Conservation (phyloP, 2,888 invertebrate genomes). For the Parascotia fuliginaria region DNA sequence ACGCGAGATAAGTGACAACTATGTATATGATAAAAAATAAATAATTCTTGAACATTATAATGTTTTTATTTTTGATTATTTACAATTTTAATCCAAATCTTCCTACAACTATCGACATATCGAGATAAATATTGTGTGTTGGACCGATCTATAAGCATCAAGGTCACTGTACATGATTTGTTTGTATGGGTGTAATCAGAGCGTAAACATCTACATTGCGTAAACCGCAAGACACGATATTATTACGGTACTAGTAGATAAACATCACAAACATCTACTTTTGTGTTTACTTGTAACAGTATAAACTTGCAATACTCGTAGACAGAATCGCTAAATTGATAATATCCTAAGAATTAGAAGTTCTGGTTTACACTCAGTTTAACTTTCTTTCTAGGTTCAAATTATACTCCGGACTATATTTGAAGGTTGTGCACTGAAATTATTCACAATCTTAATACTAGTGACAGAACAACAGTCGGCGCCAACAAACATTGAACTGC, state of each 20-base stretch:
- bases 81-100: neutral
- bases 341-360: no score
- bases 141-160: neutral
- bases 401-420: no score
- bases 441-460: no score
- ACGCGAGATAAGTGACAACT: conserved; percentile 82
- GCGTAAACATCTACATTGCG: conserved; percentile 5
- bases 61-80: conserved; percentile 26
- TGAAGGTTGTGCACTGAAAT: no score
- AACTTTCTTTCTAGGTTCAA: no score
- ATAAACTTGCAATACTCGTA: neutral
- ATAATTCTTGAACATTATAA: conserved; percentile 77
- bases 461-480: no score
- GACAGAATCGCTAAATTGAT: no score
- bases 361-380: no score
- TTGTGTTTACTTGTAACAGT: neutral
- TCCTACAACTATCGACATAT: neutral
- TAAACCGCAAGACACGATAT: conserved; percentile 1
- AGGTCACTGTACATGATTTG: neutral
- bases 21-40: conserved; percentile 81
- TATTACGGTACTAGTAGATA: neutral
- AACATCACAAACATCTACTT: neutral
- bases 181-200: neutral
- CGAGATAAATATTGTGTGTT: neutral
- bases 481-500: no score